Evolutionary conservation across 2,797 vertebrate species (phyloP).

Genomic region (Ctenosaura bakeri): DNA sequence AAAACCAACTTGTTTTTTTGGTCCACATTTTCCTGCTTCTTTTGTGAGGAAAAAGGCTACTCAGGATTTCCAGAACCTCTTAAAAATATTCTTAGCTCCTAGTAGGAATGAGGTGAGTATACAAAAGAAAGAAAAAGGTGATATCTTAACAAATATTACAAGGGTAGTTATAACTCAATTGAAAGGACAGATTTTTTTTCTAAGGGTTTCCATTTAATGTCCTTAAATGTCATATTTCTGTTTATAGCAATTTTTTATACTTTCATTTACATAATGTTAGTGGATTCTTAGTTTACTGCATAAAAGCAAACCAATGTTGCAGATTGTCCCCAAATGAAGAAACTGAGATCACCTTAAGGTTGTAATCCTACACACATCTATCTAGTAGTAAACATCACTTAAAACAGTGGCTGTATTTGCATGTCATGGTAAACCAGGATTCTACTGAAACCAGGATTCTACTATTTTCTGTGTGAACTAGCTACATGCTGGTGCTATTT

Average conservation of each 20-base stretch:
- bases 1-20: slow-evolving; percentile 31
- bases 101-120: not conserved
- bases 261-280: not conserved
- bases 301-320: not conserved
- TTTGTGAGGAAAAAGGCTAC: not conserved
- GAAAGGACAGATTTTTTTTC: not conserved
- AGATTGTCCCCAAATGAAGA: not conserved
- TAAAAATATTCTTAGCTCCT: slow-evolving; percentile 2
- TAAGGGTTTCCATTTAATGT: not conserved
- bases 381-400: not conserved
- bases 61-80: not conserved
- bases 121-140: not conserved
- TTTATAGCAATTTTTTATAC: not conserved
- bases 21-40: slow-evolving; percentile 12
- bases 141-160: not conserved
- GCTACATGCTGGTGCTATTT: not conserved
- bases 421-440: not conserved
- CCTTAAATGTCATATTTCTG: not conserved
- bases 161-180: not conserved
- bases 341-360: too few species aligned
- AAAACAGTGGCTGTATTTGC: not conserved
- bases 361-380: not conserved
- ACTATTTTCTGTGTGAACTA: not conserved
- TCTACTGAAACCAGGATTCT: not conserved
- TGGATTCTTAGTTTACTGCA: not conserved